Percentiles rank a stretch among this genome's conserved stretches.
Evolutionary conservation across 1,140 invertebrate species (phyloP).

Genomic region (silkworm (Bombyx mori)): DNA sequence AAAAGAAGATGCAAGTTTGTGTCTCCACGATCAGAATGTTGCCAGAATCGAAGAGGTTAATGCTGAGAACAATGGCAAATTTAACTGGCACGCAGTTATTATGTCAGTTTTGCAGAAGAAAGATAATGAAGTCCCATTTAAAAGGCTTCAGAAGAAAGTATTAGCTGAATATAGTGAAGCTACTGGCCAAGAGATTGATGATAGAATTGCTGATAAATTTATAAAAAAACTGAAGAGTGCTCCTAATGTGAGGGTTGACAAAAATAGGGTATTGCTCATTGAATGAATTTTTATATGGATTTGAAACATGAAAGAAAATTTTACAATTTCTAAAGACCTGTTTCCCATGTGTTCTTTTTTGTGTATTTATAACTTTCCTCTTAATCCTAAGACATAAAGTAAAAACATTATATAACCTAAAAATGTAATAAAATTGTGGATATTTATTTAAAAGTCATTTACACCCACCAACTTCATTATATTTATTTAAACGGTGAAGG

Average conservation of each 20-base stretch:
- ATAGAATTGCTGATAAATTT: constrained; percentile 65
- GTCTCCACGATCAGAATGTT: constrained; percentile 62
- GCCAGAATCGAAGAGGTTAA: constrained; percentile 34
- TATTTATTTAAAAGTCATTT: too few relatives aligned
- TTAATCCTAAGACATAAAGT: too few relatives aligned
- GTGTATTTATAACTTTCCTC: neutral
- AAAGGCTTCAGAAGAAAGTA: constrained; percentile 61
- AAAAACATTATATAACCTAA: too few relatives aligned
- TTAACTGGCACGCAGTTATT: constrained; percentile 61
- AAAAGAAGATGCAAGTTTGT: constrained; percentile 14
- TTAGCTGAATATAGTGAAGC: constrained; percentile 51
- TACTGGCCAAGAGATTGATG: constrained; percentile 56
- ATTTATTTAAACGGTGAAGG: too few relatives aligned
- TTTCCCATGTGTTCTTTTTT: neutral
- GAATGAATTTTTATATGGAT: constrained; percentile 14
- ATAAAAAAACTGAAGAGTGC: constrained; percentile 64
- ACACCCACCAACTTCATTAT: too few relatives aligned
- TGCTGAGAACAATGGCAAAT: constrained; percentile 35
- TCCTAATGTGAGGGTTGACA: constrained; percentile 60
- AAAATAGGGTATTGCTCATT: constrained; percentile 52
- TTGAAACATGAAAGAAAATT: neutral
- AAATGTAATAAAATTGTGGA: too few relatives aligned
- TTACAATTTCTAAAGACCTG: constrained; percentile 1
- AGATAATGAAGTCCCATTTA: constrained; percentile 58
- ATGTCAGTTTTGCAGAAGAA: constrained; percentile 57